Evolutionary conservation across 2,888 invertebrate species (phyloP), one percentile per base, ranked within the genome.

Genomic region (Galerucella calmariensis): DNA sequence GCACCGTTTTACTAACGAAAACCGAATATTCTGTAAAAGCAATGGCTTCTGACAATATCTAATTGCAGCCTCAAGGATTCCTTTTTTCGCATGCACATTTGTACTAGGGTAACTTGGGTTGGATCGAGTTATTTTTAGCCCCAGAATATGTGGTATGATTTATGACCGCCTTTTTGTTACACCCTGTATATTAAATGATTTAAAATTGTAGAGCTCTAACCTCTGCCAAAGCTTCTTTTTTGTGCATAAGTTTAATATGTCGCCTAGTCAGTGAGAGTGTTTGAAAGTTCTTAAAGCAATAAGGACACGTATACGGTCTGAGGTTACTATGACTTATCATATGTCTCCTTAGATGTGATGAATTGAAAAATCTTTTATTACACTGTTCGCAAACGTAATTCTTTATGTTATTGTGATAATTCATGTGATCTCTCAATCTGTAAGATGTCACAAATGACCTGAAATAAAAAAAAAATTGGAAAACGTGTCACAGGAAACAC

Each of bases 171-270:
- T n/a, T n/a, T n/a, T n/a, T n/a, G n/a, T n/a, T n/a, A n/a, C n/a
- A n/a, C n/a, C n/a, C n/a, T n/a, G n/a, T n/a, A n/a, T n/a, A 48
- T n/a, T 14, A 53, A 53, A 53, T 16, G 1, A 8, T 2, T 53
- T 53, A n/a, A 53, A 51, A 56, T 56, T 16, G 56, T 56, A n/a
- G 1, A 63, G 16, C 16, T 16, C 63, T 65, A 27, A 65, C 63
- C 63, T 72, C 72, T 12, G 69, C 68, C 53, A 70, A 46, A 1
- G 69, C 72, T 41, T 91, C 90, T 72, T 87, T 87, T 78, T 89
- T 88, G 83, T 92, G 92, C 4, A 90, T 73, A 9, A 69, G 89
- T 79, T 90, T 90, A 87, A 93, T 92, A 81, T 93, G 93, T 78
- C 91, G 91, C 79, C 91, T 89, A 83, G 92, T 92, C 81, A 90